Evolutionary conservation across 2,113 vertebrate species (phyloP), one percentile per base, ranked within the genome.

Genomic region (Bubo bubo): DNA sequence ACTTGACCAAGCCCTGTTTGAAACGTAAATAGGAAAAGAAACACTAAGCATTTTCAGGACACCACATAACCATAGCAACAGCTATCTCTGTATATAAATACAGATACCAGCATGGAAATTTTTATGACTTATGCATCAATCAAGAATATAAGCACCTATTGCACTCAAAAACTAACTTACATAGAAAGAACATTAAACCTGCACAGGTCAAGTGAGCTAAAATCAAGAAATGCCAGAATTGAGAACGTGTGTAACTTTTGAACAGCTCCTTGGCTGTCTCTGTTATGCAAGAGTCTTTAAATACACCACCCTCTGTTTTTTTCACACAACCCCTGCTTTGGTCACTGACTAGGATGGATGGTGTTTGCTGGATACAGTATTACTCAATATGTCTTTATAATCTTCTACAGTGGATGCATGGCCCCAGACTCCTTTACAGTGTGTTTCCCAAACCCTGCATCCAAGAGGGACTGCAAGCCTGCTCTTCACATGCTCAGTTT

Each of bases 41-140:
- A 85, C 32, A 55, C 21, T 1, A 1, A 91, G n/a, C 5, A 21
- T 79, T 92, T 95, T 91, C 83, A 96, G 85, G 79, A 91, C 66
- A 95, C 35, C 18, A 37, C 62, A 95, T 81, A 91, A 90, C 88
- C 85, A 59, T 89, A 92, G 90, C 73, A 86, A 91, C 87, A 90
- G 60, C 72, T 94, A 79, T 92, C 89, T 91, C 53, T 71, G 30
- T 63, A 34, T 72, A 90, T 75, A 96, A 96, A 96, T 80, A 90
- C 67, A 86, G 84, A 66, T 90, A 91, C 9, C 7, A 4, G 32
- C 50, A 75, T 28, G 12, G 72, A 94, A 73, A 76, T 55, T 76
- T 95, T 82, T 58, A 27, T 60, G 82, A 79, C 45, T 66, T 95
- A 68, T 43, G 62, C 49, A 45, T 81, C 49, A 50, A 13, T 85